Percentiles rank a stretch among this genome's conserved stretches.
Evolutionary conservation across 2,888 invertebrate genomes (phyloP).

Genomic region (Scaptomyza caliginosa): DNA sequence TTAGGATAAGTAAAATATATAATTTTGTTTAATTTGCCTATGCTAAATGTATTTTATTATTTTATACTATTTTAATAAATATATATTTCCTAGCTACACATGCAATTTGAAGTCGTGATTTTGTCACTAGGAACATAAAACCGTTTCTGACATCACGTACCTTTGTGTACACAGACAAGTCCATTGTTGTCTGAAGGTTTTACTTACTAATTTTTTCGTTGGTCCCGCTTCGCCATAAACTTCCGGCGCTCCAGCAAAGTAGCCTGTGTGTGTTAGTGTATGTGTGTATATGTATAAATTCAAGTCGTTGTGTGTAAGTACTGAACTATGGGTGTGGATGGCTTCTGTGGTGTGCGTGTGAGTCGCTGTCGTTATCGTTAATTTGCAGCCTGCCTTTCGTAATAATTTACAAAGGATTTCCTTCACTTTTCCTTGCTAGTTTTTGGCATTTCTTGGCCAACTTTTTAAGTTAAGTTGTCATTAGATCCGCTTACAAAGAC

Average conservation of each 20-base stretch:
- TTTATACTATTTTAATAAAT: not conserved
- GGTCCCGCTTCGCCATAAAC: slow-evolving; percentile 18
- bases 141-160: slow-evolving; percentile 28
- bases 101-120: slow-evolving; percentile 4
- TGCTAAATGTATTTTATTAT: too few relatives aligned
- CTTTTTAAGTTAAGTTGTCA: slow-evolving; percentile 62
- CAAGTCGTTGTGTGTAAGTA: slow-evolving; percentile 1
- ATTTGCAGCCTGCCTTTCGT: slow-evolving; percentile 72
- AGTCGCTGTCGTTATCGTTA: slow-evolving; percentile 68
- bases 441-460: slow-evolving; percentile 41
- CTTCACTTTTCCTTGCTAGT: slow-evolving; percentile 34
- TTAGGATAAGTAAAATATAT: not conserved
- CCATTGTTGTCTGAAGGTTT: slow-evolving; percentile 31
- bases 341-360: slow-evolving; percentile 25
- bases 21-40: not conserved
- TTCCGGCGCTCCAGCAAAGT: not conserved
- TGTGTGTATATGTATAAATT: not conserved
- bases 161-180: slow-evolving; percentile 26
- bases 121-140: slow-evolving; percentile 5
- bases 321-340: slow-evolving; percentile 22
- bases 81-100: not conserved
- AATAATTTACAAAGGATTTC: slow-evolving; percentile 71
- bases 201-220: slow-evolving; percentile 38
- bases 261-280: not conserved
- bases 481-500: slow-evolving; percentile 48